Conservation (phyloP, 1,140 invertebrate species). For the Heliothis subflexa region DNA sequence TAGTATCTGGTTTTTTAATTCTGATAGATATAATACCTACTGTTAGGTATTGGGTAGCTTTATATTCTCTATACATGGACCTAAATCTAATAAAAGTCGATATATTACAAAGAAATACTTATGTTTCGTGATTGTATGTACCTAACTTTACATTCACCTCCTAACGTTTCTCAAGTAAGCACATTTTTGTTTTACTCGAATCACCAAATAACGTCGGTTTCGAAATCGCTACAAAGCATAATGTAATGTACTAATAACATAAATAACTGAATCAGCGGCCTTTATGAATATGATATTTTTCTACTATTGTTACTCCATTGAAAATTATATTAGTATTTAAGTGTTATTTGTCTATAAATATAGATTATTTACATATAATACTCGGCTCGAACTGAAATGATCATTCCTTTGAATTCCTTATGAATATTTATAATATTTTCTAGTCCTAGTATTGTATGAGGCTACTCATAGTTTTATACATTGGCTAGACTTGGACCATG, state of each 20-base stretch:
- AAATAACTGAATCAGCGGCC: neutral
- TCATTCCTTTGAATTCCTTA: constrained; percentile 10
- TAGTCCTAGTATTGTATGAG: neutral
- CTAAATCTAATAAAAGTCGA: neutral
- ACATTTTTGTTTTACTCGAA: neutral
- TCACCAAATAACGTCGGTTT: neutral
- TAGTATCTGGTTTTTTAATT: neutral
- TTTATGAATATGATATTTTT: constrained; percentile 14
- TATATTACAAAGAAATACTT: neutral
- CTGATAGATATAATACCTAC: neutral
- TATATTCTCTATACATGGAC: neutral
- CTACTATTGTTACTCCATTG: constrained; percentile 16
- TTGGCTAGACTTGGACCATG: neutral
- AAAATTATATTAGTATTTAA: constrained; percentile 43
- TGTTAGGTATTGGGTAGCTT: neutral
- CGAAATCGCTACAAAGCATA: neutral
- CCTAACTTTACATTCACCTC: neutral
- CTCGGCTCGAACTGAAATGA: constrained; percentile 15
- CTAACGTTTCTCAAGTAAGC: neutral
- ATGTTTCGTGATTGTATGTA: neutral
- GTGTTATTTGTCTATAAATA: constrained; percentile 29
- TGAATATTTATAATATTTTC: constrained; percentile 13
- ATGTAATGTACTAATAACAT: neutral
- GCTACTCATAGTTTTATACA: neutral
- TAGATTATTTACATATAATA: constrained; percentile 33